Base-by-base conservation (phyloP, 2,797 vertebrate genomes). In the Orientallactaga sibirica region DNA sequence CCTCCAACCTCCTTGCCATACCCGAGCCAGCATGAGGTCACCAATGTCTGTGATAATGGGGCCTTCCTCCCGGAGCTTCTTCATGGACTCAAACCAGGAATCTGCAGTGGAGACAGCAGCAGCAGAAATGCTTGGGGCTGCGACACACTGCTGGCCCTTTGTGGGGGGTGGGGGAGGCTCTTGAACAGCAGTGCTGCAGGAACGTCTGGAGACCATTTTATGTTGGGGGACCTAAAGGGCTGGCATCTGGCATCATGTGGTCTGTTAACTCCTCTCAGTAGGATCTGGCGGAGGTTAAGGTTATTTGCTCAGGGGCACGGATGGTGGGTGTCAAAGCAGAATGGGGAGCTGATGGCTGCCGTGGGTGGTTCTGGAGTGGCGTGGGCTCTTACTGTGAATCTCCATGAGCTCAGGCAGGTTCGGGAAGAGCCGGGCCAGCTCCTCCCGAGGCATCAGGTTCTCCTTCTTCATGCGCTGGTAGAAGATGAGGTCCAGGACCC, bases 401-500 rank as follows among this genome's bases (percentile, higher is more conserved):
- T 99, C 98, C 5, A 99, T 99, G 92, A 99, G 99, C 48, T 99
- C 99, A 0, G 98, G 98, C 88, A 99, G 98, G 97, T 99, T 99
- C 66, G 99, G 99, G 97, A 99, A 99, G 96, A 99, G 99, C 87
- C 98, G 99, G 6, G 98, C 98, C 96, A 99, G 98, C 97, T 99
- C 99, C 0, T 99, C 99, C 0, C 98, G 93, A 77, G 98, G 98
- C 93, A 99, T 97, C 68, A 99, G 98, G 20, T 96, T 97, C 96
- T 99, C 98, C 98, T 98, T 98, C 95, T 98, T 98, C 99, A 99
- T 98, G 93, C 99, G 98, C 97, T 99, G 99, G 97, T 99, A 99
- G 88, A 99, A 99, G 19, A 99, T 98, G 96, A 99, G 98, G 96
- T 99, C 99, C 83, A 99, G 98, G 24, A 99, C 99, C 0, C 98